A percentile compares a stretch with the other conserved stretches of the same genome.
Conservation (phyloP, 2,797 vertebrate species). For the Trichosurus vulpecula region DNA sequence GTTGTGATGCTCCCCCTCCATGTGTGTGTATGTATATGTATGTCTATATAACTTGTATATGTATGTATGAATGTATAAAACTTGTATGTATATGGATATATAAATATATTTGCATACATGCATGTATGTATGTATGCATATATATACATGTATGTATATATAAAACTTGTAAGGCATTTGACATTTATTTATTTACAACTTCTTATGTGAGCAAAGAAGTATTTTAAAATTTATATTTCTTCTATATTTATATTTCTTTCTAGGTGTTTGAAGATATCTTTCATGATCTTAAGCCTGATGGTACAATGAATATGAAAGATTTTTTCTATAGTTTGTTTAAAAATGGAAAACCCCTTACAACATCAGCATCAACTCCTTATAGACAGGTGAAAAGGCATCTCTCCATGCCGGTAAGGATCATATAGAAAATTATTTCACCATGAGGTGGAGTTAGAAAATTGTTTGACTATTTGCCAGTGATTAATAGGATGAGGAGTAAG, state of each 20-base stretch:
- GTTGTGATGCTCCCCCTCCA: too few species aligned
- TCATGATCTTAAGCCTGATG: slow-evolving; percentile 85
- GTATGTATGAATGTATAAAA: too few species aligned
- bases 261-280: slow-evolving; percentile 90
- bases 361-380: slow-evolving; percentile 94
- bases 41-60: too few species aligned
- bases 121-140: too few species aligned
- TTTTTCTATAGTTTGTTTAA: slow-evolving; percentile 90
- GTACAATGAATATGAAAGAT: slow-evolving; percentile 90
- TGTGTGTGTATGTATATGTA: too few species aligned
- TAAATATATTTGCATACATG: too few species aligned
- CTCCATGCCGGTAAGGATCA: slow-evolving; percentile 91
- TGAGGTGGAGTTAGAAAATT: slow-evolving; percentile 1
- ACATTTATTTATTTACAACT: neutral
- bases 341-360: slow-evolving; percentile 88
- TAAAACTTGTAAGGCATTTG: neutral
- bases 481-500: neutral
- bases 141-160: too few species aligned
- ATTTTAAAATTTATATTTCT: neutral
- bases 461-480: slow-evolving; percentile 37
- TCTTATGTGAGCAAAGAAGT: neutral
- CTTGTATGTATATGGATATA: too few species aligned
- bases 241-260: too few species aligned
- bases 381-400: slow-evolving; percentile 95
- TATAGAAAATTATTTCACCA: neutral